Percentiles rank a stretch among this genome's conserved stretches.
These are phyloP conservation scores for Pachyuromys duprasi DNA, from an alignment of 2,797 vertebrate species.

Conservation along the genomic window DNA sequence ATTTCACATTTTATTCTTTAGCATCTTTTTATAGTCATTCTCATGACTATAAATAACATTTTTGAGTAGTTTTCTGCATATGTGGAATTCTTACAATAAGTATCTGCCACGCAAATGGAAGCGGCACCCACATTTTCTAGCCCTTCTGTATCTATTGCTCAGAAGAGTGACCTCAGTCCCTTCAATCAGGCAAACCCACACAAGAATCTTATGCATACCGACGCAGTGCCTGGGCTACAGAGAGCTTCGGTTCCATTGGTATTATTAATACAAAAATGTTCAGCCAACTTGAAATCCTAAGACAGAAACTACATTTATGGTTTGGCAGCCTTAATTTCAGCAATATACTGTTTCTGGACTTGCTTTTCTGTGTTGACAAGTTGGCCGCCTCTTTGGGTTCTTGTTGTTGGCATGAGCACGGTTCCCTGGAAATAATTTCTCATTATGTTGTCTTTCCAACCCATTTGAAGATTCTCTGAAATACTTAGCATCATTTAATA, in stretches of 20 bases:
- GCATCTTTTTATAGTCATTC: not conserved
- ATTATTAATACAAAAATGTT: not conserved
- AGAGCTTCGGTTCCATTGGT: not conserved
- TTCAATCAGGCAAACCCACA: not conserved
- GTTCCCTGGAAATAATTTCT: not conserved
- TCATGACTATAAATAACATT: not conserved
- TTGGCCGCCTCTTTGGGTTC: not conserved
- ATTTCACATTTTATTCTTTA: not conserved
- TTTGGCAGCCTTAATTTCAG: not conserved
- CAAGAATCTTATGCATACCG: not conserved
- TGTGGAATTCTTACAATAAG: not conserved
- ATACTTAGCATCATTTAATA: not conserved
- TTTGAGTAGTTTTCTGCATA: not conserved
- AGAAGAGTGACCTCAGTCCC: not conserved
- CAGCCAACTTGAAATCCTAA: not conserved
- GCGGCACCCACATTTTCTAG: not conserved
- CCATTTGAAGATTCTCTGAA: slow-evolving; percentile 8
- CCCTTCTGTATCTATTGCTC: not conserved
- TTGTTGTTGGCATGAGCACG: not conserved
- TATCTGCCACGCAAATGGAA: not conserved
- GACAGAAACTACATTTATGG: not conserved
- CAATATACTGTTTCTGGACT: not conserved
- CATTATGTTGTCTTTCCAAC: not conserved
- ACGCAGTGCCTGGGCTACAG: not conserved
- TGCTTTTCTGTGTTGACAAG: not conserved